A percentile compares a stretch with the other conserved stretches of the same genome.
Evolutionary conservation across 2,888 invertebrate species (phyloP).

Genomic region (Ectemnius continuus): DNA sequence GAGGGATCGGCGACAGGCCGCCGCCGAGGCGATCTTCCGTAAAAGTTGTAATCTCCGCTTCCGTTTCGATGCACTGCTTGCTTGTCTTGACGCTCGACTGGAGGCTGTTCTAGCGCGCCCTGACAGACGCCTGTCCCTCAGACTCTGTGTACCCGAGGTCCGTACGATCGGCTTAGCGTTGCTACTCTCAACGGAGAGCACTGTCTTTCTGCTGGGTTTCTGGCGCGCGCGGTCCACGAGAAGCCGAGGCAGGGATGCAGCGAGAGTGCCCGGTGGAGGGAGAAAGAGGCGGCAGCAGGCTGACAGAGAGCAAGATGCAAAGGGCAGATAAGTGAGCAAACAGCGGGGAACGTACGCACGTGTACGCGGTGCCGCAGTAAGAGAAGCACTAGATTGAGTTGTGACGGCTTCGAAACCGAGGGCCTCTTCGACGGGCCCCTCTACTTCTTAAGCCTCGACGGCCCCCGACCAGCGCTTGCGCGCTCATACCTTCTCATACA

Average conservation of each 20-base stretch:
- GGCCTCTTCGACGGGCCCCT: conserved; percentile 42
- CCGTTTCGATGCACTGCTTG: conserved; percentile 3
- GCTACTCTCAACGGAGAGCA: neutral
- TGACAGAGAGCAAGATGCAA: conserved; percentile 40
- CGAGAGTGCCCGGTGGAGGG: neutral
- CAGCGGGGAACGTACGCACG: conserved; percentile 51
- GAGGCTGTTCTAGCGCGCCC: neutral
- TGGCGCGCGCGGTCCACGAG: neutral
- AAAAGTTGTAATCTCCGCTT: neutral
- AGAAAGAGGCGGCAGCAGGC: neutral
- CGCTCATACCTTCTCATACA: neutral
- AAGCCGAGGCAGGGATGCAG: neutral
- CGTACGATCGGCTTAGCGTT: neutral
- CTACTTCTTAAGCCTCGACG: conserved; percentile 19
- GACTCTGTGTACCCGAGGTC: neutral
- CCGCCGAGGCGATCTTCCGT: neutral
- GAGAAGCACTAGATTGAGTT: conserved; percentile 77
- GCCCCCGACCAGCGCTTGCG: conserved; percentile 43
- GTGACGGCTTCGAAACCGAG: conserved; percentile 71
- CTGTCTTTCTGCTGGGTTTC: neutral
- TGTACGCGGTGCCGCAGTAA: conserved; percentile 63
- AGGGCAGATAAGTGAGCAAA: conserved; percentile 21
- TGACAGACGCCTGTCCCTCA: conserved; percentile 5
- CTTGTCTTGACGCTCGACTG: neutral
- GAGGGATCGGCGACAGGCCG: conserved; percentile 18